A percentile compares a stretch with the other conserved stretches of the same genome.
These are phyloP conservation scores for Craterocephalus amniculus DNA, from an alignment of 2,797 vertebrate genomes.

Conservation along the genomic window DNA sequence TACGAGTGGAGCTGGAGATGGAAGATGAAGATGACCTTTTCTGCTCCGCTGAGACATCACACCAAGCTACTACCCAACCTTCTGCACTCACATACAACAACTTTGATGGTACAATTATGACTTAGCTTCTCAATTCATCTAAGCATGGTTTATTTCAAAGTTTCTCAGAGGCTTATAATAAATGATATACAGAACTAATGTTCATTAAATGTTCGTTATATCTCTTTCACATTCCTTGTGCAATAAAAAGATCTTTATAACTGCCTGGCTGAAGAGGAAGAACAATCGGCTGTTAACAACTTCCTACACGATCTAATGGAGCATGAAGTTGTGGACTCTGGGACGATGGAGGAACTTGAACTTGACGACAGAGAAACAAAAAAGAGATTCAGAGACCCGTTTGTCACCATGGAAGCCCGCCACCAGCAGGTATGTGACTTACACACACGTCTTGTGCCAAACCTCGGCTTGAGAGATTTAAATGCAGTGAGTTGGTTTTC, in stretches of 20 bases:
- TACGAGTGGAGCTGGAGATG: conserved; percentile 82
- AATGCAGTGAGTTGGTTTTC: not conserved
- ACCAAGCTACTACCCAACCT: conserved; percentile 34
- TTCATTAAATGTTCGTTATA: not conserved
- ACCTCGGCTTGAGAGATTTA: not conserved
- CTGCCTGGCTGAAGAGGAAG: conserved; percentile 86
- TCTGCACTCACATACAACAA: conserved; percentile 69
- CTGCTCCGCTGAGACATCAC: conserved; percentile 39
- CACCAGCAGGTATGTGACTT: conserved; percentile 89
- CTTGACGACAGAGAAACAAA: conserved; percentile 77
- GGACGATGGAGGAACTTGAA: conserved; percentile 78
- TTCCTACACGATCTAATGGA: conserved; percentile 90
- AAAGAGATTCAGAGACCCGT: conserved; percentile 81
- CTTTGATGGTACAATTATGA: conserved; percentile 87
- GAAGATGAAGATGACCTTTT: conserved; percentile 67
- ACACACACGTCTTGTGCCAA: not conserved
- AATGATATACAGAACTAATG: not conserved
- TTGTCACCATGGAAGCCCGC: conserved; percentile 90
- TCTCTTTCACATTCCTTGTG: conserved; percentile 1
- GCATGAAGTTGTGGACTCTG: conserved; percentile 82
- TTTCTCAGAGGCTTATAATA: not conserved
- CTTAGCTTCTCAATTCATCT: not conserved
- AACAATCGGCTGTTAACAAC: conserved; percentile 80
- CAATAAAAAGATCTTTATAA: conserved; percentile 83
- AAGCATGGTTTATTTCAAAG: not conserved